Evolutionary conservation across 2,888 invertebrate species (phyloP).

Genomic region (Andrena fulva): DNA sequence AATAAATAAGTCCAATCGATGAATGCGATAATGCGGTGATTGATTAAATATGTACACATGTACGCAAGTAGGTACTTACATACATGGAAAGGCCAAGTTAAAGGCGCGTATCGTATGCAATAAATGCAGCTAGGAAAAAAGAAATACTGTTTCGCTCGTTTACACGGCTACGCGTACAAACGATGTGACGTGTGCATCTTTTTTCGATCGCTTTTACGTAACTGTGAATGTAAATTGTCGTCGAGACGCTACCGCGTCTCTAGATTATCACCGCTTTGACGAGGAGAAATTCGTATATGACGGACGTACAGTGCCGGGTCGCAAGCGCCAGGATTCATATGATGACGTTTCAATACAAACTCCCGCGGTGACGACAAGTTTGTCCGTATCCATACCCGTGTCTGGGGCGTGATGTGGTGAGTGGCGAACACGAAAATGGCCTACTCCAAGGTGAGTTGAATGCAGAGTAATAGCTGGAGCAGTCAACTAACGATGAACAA

Average conservation of each 20-base stretch:
- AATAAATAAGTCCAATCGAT: conserved; percentile 35
- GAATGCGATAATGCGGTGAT: background rate
- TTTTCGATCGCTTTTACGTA: conserved; percentile 14
- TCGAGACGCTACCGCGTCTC: too few species aligned
- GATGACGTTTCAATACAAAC: background rate
- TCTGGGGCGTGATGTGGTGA: too few species aligned
- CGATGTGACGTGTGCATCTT: conserved; percentile 3
- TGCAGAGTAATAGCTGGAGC: too few species aligned
- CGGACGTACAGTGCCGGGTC: background rate
- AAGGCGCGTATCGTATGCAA: background rate
- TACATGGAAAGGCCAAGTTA: background rate
- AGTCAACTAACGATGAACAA: background rate
- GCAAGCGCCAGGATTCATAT: too few species aligned
- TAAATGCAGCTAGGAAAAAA: conserved; percentile 4
- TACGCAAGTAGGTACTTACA: background rate
- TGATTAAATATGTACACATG: conserved; percentile 19
- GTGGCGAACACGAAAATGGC: too few species aligned
- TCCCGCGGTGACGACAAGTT: background rate
- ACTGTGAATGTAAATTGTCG: background rate
- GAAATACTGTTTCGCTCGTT: conserved; percentile 53
- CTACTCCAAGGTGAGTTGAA: too few species aligned
- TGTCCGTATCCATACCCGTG: background rate
- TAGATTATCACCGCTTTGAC: background rate
- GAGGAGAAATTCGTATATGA: background rate
- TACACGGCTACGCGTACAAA: conserved; percentile 4